A percentile compares a stretch with the other conserved stretches of the same genome.
These are phyloP conservation scores for Podargus strigoides DNA, from an alignment of 2,797 vertebrate species.

Conservation along the genomic window DNA sequence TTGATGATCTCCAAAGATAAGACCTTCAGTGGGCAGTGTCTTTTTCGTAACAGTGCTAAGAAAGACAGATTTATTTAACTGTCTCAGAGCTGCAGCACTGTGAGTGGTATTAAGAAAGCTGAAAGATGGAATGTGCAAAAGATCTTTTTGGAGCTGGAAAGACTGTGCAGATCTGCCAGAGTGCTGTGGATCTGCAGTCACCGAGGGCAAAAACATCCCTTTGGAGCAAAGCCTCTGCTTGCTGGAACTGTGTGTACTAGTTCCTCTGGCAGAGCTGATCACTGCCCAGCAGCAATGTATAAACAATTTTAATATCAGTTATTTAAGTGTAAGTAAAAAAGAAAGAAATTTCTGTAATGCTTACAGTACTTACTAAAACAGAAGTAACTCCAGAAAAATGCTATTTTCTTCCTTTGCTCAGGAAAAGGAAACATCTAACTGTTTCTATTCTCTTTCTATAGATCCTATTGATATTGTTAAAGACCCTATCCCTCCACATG, in stretches of 20 bases:
- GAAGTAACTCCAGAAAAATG: not conserved
- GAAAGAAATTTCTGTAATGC: not conserved
- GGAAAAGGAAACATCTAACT: not conserved
- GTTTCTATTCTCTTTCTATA: conserved; percentile 31
- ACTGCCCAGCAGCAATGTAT: not conserved
- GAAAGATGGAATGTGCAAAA: not conserved
- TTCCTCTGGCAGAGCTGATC: conserved; percentile 28
- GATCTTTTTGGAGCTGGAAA: not conserved
- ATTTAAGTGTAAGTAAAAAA: conserved; percentile 27
- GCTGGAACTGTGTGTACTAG: not conserved
- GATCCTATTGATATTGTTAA: conserved; percentile 97
- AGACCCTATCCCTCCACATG: conserved; percentile 89
- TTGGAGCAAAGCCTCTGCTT: conserved; percentile 25
- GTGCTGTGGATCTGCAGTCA: not conserved
- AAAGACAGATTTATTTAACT: not conserved
- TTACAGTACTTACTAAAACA: conserved; percentile 5
- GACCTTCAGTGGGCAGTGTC: not conserved
- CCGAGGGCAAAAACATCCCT: not conserved
- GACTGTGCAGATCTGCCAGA: not conserved
- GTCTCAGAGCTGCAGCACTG: not conserved
- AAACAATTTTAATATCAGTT: conserved; percentile 53
- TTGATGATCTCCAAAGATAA: not conserved
- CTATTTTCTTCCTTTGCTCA: not conserved
- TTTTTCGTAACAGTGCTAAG: not conserved
- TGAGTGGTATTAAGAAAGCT: not conserved